Base-by-base conservation (phyloP, 1,140 invertebrate genomes). In the Bombus breviceps region DNA sequence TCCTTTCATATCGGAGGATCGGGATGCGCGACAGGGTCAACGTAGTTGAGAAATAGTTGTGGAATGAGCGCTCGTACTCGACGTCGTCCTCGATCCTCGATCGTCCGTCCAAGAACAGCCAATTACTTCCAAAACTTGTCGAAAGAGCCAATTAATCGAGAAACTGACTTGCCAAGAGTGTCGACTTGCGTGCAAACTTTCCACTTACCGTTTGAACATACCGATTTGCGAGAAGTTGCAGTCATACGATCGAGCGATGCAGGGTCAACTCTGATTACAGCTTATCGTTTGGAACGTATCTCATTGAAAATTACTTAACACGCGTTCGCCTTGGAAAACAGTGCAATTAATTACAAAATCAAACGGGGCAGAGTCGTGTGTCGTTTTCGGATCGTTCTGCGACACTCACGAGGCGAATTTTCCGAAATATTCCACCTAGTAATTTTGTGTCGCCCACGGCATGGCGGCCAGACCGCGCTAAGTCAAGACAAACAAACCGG, bases 401-500 rank as follows among this genome's bases (percentile, higher is more conserved):
- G 5, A 47, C 15, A 18, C 47, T 53, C 6, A 22, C 47, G 10
- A 32, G 71, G 18, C 28, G 8, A 72, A 22, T 34, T 81, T 73
- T 34, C 4, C 25, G 25, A 73, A 73, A 59, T 59, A 59, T 81
- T 81, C 68, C 34, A 18, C 5, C n/a, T 3, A 8, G 69, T 28
- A 72, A 81, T 81, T 57, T 72, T 2, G 43, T 6, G 18, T 32
- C 8, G 43, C 66, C 68, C 12, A 47, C 47, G 28, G 66, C 53
- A 18, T 12, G 18, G 66, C 15, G 10, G 3, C 41, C 41, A 37
- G 78, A 59, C 66, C 28, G 68, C 37, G 79, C 41, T 39, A 41
- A 78, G 68, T 81, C 66, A 25, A 41, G 47, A 47, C 79, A 81
- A 81, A 81, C 79, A 81, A 71, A 37, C 37, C 15, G 79, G 6